Evolutionary conservation across 2,888 invertebrate genomes (phyloP), one percentile per base, ranked within the genome.

Genomic region (Eilema sororculum): DNA sequence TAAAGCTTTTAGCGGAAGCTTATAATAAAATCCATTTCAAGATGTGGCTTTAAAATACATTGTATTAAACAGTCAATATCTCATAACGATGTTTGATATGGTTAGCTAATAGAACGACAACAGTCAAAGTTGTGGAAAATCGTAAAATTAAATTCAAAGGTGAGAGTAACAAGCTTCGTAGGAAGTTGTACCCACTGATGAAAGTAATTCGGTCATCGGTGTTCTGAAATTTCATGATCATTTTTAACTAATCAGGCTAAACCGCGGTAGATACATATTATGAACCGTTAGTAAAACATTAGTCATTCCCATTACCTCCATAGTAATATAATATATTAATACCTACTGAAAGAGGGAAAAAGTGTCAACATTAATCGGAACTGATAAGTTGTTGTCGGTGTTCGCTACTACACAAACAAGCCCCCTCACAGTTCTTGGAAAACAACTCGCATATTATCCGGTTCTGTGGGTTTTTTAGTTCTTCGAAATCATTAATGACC

Each of bases 331-430:
- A 79, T 77, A 33, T 6, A 33, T 37, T 83, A 74, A 82, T 78
- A 78, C 9, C 52, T 52, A 52, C 78, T 77, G 83, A 84, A 86
- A 83, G 80, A 75, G 69, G 74, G 74, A 67, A 76, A 80, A 83
- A 41, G 41, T 83, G 81, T 86, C 87, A 88, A 87, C 86, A 88
- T 78, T 86, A 86, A 89, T 87, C 85, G 81, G 84, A 86, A 86
- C 84, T 87, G 89, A 90, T 91, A 90, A 89, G 79, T 80, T 76
- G 81, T 69, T 81, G 85, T 82, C 82, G 79, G 79, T 83, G 82
- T 79, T 78, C 79, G 78, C 77, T 77, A 81, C 79, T 85, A 83
- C 82, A 86, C 84, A 87, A 87, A 86, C 85, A 88, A 87, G 84
- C 86, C 87, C 62, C 84, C 79, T 69, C 75, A 66, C 69, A 75